These are phyloP conservation scores for Balaenoptera acutorostrata DNA, from an alignment of 2,113 vertebrate genomes.

Conservation along the genomic window DNA sequence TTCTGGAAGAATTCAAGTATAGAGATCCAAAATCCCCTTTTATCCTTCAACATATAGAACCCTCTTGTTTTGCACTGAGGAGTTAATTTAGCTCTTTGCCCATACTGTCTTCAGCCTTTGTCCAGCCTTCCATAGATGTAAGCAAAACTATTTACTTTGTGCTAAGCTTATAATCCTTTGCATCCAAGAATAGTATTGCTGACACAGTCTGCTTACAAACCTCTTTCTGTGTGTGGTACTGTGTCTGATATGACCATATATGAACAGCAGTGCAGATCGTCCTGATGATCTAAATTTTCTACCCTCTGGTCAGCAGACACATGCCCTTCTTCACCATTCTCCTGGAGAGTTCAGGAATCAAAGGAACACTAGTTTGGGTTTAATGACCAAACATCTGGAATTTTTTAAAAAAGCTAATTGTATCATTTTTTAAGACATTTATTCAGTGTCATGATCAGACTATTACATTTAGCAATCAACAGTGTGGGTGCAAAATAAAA, in stretches of 20 bases:
- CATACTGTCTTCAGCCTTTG: not conserved
- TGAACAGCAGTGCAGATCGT: not conserved
- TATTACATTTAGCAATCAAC: not conserved
- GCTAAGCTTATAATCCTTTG: not conserved
- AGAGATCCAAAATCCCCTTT: not conserved
- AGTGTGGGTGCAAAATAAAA: not conserved
- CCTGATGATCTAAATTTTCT: not conserved
- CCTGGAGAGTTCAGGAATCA: not conserved
- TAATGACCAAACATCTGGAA: not conserved
- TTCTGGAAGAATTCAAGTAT: not conserved
- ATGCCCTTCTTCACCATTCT: not conserved
- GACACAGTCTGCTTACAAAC: not conserved
- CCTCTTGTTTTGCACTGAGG: not conserved
- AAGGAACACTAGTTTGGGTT: not conserved
- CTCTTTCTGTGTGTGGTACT: not conserved
- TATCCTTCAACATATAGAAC: not conserved
- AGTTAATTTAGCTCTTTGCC: not conserved
- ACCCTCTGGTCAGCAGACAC: not conserved
- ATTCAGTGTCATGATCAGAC: not conserved
- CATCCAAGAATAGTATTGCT: not conserved
- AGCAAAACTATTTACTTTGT: slow-evolving; percentile 44
- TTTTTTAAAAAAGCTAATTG: not conserved
- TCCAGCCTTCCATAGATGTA: not conserved
- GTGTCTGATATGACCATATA: not conserved
- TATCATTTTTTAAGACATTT: not conserved